Base-by-base conservation (phyloP, 2,888 invertebrate genomes). In the Phlogophora meticulosa region DNA sequence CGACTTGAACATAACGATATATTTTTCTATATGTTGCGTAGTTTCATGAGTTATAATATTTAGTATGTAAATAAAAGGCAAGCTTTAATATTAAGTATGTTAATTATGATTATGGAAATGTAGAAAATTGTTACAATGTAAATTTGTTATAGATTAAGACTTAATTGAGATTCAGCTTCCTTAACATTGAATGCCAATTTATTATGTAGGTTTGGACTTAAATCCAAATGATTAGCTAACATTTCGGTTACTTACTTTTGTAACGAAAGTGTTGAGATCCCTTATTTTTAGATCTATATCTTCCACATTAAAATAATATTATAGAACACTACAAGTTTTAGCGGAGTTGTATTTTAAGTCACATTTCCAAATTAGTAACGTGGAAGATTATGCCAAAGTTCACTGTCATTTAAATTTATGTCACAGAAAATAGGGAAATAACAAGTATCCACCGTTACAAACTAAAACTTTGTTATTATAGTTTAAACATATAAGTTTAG, bases 61-160 rank as follows among this genome's bases (percentile, higher is more conserved):
- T 79, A 82, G 81, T 85, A 75, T 85, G 81, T 89, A 88, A 88
- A 88, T 88, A 90, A 85, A 85, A 88, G 87, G 87, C 90, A 92
- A 94, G 94, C 93, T 94, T 94, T 94, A 94, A 94, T 83, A 80
- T 88, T 93, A 93, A 93, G 91, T 91, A 89, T 87, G 91, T 91
- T 92, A 88, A 88, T 88, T 87, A 88, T 86, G 81, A 86, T 86
- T 87, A 89, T 86, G 72, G 76, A 78, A 78, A 81, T 80, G 87
- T 92, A 93, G 90, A 80, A 79, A 90, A 89, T 91, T 94, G 94
- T 94, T 94, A 91, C 87, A 88, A 80, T 92, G 92, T 93, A 92
- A 90, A 91, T 91, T 94, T 92, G 93, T 94, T 93, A 86, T 93
- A 91, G 90, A 80, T 75, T 91, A 91, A 90, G 88, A 78, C 76